These are phyloP conservation scores for Dolichoris vasculosae DNA, from an alignment of 1,140 invertebrate genomes.

Conservation along the genomic window DNA sequence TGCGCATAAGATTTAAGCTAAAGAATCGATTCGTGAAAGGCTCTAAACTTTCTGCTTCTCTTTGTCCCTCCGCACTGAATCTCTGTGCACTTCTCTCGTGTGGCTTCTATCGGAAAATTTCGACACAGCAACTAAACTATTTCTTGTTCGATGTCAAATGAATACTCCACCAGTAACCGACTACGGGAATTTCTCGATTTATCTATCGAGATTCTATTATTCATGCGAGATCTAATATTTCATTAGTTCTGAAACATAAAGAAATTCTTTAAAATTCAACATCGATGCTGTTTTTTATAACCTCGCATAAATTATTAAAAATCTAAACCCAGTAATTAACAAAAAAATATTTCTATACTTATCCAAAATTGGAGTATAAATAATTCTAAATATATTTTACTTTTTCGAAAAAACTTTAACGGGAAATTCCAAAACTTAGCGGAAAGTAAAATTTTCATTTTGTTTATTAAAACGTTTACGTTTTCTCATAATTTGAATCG, in stretches of 20 bases:
- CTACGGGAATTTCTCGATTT: not conserved
- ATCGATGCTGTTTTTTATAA: not conserved
- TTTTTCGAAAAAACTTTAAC: too few species aligned
- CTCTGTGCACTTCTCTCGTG: not conserved
- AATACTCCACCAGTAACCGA: not conserved
- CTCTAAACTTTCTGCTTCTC: not conserved
- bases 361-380: not conserved
- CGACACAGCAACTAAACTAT: not conserved
- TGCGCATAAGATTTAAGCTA: not conserved
- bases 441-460: too few species aligned
- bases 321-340: not conserved
- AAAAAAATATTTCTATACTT: not conserved
- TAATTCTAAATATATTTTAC: too few species aligned
- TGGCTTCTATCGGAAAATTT: not conserved
- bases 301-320: not conserved
- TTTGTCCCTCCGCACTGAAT: not conserved
- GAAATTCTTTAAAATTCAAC: conserved; percentile 24
- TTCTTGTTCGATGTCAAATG: not conserved
- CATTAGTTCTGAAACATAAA: not conserved
- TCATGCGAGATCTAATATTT: not conserved
- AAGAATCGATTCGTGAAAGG: not conserved
- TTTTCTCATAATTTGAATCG: too few species aligned
- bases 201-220: not conserved
- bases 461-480: too few species aligned
- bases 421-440: too few species aligned